phyloP scores from a whole-genome alignment of 2,113 vertebrate genomes.

The Rhea americana region DNA sequence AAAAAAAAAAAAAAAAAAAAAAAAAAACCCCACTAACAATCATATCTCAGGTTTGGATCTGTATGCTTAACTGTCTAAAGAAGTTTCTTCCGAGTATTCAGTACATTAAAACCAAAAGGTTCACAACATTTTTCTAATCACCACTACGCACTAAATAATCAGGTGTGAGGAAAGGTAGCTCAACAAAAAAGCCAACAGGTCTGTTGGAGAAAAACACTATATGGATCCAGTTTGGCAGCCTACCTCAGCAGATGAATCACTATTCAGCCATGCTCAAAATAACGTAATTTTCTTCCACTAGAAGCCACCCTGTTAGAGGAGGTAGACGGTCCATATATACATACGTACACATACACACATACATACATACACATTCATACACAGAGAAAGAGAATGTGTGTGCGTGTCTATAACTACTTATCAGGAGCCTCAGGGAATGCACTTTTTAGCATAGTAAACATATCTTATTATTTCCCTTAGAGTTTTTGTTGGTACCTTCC shows the following conservation, averaged over 20 bases:
- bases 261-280: neutral
- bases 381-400: no score
- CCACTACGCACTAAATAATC: neutral
- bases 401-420: neutral
- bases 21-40: neutral
- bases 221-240: neutral
- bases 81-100: neutral
- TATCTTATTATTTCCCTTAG: neutral
- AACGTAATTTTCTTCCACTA: neutral
- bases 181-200: neutral
- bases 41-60: neutral
- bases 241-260: neutral
- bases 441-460: neutral
- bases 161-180: neutral
- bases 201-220: accelerated
- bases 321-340: neutral
- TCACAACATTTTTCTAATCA: neutral
- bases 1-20: neutral
- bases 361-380: no score
- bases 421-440: neutral
- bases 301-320: neutral
- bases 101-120: neutral
- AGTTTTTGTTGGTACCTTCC: neutral
- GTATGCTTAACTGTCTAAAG: neutral
- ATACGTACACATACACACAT: no score